Conservation (phyloP, 2,797 vertebrate genomes). For the Hydrophis major region DNA sequence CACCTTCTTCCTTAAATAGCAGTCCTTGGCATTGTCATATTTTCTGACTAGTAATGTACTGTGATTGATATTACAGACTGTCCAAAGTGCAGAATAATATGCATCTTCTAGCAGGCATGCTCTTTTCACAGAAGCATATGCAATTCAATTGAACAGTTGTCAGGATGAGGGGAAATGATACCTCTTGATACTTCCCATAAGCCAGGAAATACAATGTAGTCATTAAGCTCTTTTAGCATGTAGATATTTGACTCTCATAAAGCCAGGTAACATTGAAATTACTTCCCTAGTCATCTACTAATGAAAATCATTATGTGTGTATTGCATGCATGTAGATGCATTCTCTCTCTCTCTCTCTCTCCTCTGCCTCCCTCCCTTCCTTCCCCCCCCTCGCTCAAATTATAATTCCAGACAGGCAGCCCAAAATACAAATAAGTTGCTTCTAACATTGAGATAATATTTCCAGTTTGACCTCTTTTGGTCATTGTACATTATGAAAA, state of each 20-base stretch:
- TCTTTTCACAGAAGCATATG: constrained; percentile 35
- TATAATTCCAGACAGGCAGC: constrained; percentile 8
- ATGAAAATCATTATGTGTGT: constrained; percentile 43
- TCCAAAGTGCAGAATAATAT: constrained; percentile 35
- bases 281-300: constrained; percentile 43
- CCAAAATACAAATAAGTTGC: constrained; percentile 19
- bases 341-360: neutral
- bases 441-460: constrained; percentile 54
- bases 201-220: constrained; percentile 21
- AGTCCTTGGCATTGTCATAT: constrained; percentile 47
- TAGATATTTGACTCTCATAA: constrained; percentile 25
- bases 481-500: constrained; percentile 70
- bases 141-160: constrained; percentile 20
- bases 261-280: constrained; percentile 31
- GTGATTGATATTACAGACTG: constrained; percentile 37
- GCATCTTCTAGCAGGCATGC: constrained; percentile 45
- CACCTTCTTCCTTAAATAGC: constrained; percentile 43
- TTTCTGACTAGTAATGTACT: constrained; percentile 44
- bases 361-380: too few species aligned
- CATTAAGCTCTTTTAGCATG: neutral
- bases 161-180: constrained; percentile 1
- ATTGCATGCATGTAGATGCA: constrained; percentile 11
- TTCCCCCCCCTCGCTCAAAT: neutral
- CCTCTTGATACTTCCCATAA: constrained; percentile 16
- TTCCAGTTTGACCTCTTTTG: constrained; percentile 64